phyloP scores from a whole-genome alignment of 2,113 vertebrate species.

The Sardina pilchardus region DNA sequence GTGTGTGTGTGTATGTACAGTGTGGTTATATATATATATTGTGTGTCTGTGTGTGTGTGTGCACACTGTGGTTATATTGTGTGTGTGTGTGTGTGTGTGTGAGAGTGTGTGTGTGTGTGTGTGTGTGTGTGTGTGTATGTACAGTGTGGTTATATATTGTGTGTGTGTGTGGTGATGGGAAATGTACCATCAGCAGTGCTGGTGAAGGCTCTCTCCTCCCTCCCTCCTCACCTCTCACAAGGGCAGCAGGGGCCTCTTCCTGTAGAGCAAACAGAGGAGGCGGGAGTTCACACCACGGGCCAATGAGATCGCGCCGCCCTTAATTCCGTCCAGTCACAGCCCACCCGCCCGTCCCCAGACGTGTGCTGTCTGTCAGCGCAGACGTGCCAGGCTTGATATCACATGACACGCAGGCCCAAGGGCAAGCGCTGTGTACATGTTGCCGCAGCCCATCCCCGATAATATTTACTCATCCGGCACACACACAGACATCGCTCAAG shows the following conservation, averaged over 20 bases:
- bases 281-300: background rate
- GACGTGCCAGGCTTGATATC: constrained; percentile 48
- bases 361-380: background rate
- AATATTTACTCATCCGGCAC: constrained; percentile 67
- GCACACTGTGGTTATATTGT: background rate
- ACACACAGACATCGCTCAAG: constrained; percentile 53
- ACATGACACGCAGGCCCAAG: constrained; percentile 51
- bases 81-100: no score
- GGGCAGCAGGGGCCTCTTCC: background rate
- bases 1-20: background rate
- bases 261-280: background rate
- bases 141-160: background rate
- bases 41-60: background rate
- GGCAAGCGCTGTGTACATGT: constrained; percentile 48
- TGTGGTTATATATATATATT: no score
- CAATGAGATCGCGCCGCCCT: background rate
- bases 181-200: constrained; percentile 19
- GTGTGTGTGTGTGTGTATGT: background rate
- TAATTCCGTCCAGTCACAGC: background rate
- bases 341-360: background rate
- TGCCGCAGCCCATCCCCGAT: constrained; percentile 46
- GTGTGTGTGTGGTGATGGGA: background rate
- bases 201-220: background rate
- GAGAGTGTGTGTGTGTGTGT: background rate
- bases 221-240: background rate